Conservation (phyloP, 2,888 invertebrate species). For the Nemapogon koenigi region DNA sequence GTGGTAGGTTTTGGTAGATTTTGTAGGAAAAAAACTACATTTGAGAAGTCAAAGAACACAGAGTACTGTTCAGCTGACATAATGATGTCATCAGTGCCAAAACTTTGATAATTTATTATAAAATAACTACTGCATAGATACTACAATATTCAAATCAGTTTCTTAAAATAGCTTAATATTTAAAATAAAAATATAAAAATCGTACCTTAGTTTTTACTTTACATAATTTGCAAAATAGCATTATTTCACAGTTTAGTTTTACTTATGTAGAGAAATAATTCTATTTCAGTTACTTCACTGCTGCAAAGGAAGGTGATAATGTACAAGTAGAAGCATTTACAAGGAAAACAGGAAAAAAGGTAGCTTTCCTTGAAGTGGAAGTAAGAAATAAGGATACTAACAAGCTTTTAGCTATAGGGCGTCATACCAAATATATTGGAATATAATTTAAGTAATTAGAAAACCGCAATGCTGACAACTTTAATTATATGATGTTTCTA, state of each 20-base stretch:
- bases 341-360: slow-evolving; percentile 74
- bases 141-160: no score
- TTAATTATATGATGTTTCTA: no score
- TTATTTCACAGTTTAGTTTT: not conserved
- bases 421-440: slow-evolving; percentile 79
- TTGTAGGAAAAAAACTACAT: no score
- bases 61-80: no score
- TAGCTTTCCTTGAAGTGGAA: slow-evolving; percentile 85
- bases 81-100: no score
- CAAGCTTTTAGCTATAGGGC: slow-evolving; percentile 78
- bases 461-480: no score
- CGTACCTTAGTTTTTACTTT: no score
- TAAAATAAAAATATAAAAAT: no score
- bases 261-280: not conserved
- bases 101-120: no score
- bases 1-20: not conserved
- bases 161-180: no score
- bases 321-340: slow-evolving; percentile 81
- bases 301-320: slow-evolving; percentile 79
- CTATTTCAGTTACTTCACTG: slow-evolving; percentile 74
- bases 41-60: not conserved
- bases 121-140: no score
- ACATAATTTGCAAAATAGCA: not conserved
- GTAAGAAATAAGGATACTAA: slow-evolving; percentile 78
- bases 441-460: no score